Evolutionary conservation across 2,888 invertebrate species (phyloP).

Genomic region (Melanotus villosus): DNA sequence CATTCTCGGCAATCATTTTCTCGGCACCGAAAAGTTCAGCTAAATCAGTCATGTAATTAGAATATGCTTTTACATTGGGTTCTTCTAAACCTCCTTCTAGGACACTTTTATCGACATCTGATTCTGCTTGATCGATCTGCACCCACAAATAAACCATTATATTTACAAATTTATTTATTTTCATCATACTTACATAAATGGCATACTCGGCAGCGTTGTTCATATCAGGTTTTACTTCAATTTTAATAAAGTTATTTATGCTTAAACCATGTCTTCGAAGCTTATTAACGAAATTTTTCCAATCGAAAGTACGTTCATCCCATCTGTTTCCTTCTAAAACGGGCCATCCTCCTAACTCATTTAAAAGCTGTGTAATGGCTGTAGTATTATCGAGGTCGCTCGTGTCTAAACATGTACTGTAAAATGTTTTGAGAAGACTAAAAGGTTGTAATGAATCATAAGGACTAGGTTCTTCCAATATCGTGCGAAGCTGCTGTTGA

Average conservation of each 20-base stretch:
- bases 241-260: slow-evolving; percentile 32
- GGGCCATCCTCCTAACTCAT: slow-evolving; percentile 71
- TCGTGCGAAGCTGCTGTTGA: not conserved
- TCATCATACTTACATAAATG: slow-evolving; percentile 34
- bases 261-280: slow-evolving; percentile 38
- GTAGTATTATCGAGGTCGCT: no score
- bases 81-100: slow-evolving; percentile 1
- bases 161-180: not conserved
- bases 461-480: slow-evolving; percentile 47
- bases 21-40: slow-evolving; percentile 89
- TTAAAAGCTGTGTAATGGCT: slow-evolving; percentile 62
- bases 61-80: slow-evolving; percentile 79
- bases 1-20: no score
- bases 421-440: slow-evolving; percentile 49
- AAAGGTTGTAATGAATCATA: slow-evolving; percentile 63
- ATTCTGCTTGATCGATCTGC: slow-evolving; percentile 88
- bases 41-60: slow-evolving; percentile 89
- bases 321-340: slow-evolving; percentile 25
- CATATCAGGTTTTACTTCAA: slow-evolving; percentile 40
- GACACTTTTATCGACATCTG: slow-evolving; percentile 84
- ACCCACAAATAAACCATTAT: slow-evolving; percentile 42
- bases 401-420: slow-evolving; percentile 62
- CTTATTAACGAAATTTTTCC: slow-evolving; percentile 10
- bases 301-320: slow-evolving; percentile 15
- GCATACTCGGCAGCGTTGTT: slow-evolving; percentile 47